phyloP scores from a whole-genome alignment of 2,797 vertebrate genomes.

The Bufotes viridis region DNA sequence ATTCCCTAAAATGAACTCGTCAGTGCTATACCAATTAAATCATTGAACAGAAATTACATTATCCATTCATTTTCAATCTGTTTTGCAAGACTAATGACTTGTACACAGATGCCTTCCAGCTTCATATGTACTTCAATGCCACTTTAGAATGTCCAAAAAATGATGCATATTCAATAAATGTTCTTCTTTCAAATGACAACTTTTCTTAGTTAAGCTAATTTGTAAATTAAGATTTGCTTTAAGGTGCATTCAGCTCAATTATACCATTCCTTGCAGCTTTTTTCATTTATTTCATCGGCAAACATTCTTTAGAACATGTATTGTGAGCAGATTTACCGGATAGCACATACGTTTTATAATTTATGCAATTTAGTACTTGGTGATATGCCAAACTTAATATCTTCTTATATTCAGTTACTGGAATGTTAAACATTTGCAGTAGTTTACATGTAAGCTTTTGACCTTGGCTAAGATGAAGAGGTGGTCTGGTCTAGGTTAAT shows the following conservation, averaged over 20 bases:
- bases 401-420: not conserved
- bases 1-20: slow-evolving; percentile 2
- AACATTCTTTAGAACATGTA: not conserved
- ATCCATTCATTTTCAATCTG: not conserved
- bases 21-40: not conserved
- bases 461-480: not conserved
- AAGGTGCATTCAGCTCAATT: slow-evolving; percentile 4
- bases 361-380: not conserved
- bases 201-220: slow-evolving; percentile 24
- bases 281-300: not conserved
- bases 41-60: slow-evolving; percentile 8
- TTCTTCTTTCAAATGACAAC: slow-evolving; percentile 18
- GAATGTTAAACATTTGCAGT: not conserved
- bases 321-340: not conserved
- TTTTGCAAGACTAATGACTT: slow-evolving; percentile 1
- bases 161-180: not conserved
- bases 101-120: not conserved
- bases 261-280: not conserved
- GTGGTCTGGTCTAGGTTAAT: not conserved
- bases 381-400: not conserved
- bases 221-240: slow-evolving; percentile 20
- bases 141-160: not conserved
- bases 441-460: not conserved
- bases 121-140: not conserved
- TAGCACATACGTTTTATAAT: not conserved